Base-by-base conservation (phyloP, 2,888 invertebrate genomes). In the Sturmia bella region DNA sequence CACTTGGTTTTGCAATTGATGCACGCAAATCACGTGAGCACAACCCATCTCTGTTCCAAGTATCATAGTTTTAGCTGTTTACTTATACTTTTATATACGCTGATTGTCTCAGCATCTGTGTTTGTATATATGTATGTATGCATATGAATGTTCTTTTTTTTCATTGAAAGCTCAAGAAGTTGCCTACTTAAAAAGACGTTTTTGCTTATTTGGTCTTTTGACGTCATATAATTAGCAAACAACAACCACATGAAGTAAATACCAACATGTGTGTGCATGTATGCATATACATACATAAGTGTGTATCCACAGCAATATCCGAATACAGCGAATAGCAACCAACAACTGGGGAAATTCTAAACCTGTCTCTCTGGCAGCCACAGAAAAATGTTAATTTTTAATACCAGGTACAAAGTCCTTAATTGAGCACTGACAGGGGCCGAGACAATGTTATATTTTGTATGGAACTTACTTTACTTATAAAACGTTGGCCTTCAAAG, bases 201-300 rank as follows among this genome's bases (percentile, higher is more conserved):
- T 74, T 54, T 66, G 59, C 82, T 78, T 70, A 78, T 82, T 74
- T 82, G 78, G 82, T 45, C 59, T 61, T 78, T 82, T 82, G 82
- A 82, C 82, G 82, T 82, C 82, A 82, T n/a, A 73, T 73, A 24
- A 66, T 72, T 66, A 78, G 59, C 24, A 61, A 61, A 52, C 32
- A 76, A 61, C 24, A 48, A 61, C 21, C 32, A 39, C 12, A 59
- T 39, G 9, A 68, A 68, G 15, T 17, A n/a, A 21, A 64, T 15
- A 24, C 13, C 13, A 48, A 3, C 3, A 27, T 27, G 6, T 6
- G 3, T 27, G 6, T 27, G 27, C 6, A 27, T 27, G 27, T 27
- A 27, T 27, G 27, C 6, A 27, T 27, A 6, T 27, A 4, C 27
- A 27, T 32, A n/a, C n/a, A n/a, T n/a, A n/a, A n/a, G n/a, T n/a